A percentile compares a stretch with the other conserved stretches of the same genome.
Conservation (phyloP, 2,113 vertebrate species). For the Thalassoma bifasciatum region DNA sequence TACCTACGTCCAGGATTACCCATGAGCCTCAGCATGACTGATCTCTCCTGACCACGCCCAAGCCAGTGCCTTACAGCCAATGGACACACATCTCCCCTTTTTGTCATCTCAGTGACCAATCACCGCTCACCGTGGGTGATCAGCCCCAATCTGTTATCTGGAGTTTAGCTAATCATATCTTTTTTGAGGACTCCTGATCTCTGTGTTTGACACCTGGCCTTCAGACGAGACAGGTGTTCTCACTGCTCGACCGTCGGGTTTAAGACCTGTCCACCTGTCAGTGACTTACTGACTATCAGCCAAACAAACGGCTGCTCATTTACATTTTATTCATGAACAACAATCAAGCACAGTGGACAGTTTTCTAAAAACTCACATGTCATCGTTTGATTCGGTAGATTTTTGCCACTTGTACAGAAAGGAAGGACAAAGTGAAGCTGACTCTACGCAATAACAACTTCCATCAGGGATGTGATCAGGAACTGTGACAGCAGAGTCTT, state of each 20-base stretch:
- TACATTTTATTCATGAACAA: conserved; percentile 86
- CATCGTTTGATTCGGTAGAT: conserved; percentile 85
- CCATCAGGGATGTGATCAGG: conserved; percentile 61
- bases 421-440: conserved; percentile 34
- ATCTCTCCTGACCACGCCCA: conserved; percentile 93
- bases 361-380: conserved; percentile 89
- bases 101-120: conserved; percentile 31
- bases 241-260: conserved; percentile 46
- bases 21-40: conserved; percentile 99
- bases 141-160: conserved; percentile 24
- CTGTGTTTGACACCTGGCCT: conserved; percentile 22
- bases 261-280: conserved; percentile 44
- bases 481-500: conserved; percentile 20
- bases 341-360: conserved; percentile 95
- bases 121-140: conserved; percentile 1
- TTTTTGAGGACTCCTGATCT: conserved; percentile 39
- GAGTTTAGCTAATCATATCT: conserved; percentile 40
- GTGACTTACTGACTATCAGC: conserved; percentile 69
- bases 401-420: conserved; percentile 58
- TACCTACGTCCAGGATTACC: conserved; percentile 99
- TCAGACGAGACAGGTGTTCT: conserved; percentile 72
- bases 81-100: conserved; percentile 78
- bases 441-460: conserved; percentile 57
- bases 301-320: conserved; percentile 86
- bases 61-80: conserved; percentile 96